Base-by-base conservation (phyloP, 2,888 invertebrate species). In the Drosophila formosana region DNA sequence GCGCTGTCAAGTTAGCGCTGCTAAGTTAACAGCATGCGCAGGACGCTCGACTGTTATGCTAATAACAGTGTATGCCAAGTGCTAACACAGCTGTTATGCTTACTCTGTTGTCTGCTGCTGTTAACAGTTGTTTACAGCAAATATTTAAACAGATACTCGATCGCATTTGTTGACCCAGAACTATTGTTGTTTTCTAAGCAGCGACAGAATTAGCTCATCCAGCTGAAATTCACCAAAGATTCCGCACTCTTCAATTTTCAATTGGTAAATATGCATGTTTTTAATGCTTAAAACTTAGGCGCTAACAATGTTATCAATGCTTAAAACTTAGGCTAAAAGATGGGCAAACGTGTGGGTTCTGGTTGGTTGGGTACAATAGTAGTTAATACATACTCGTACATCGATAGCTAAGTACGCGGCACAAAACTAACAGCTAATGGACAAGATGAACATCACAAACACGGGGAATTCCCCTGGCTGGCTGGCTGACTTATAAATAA, bases 401-500 rank as follows among this genome's bases (percentile, higher is more conserved):
- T 75, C 83, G 62, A 81, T 46, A 72, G 81, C 83, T 83, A 83
- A 83, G 83, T 83, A 83, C 83, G 80, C 73, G 87, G 83, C 87
- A 86, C 50, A 39, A 43, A 52, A 80, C 64, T 83, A 76, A 66
- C 45, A 53, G 37, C 87, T 86, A 85, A 82, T 89, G 88, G 89
- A 89, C 89, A 88, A 84, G 84, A 88, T 80, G 23, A 53, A 65
- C 62, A 83, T 83, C 83, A 86, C 83, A 83, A 66, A 61, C 72
- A 55, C 39, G 57, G 45, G 45, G 28, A 72, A 62, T 7, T 32
- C 45, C 56, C 56, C 51, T 39, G 39, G 39, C 39, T 39, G 39
- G 37, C 23, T 46, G 34, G 50, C 61, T 47, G 52, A 32, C 56
- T 51, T 55, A 47, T 11, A 41, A 32, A 23, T 49, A 13, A 34